phyloP scores from a whole-genome alignment of 2,888 invertebrate species.

The Myathropa florea region DNA sequence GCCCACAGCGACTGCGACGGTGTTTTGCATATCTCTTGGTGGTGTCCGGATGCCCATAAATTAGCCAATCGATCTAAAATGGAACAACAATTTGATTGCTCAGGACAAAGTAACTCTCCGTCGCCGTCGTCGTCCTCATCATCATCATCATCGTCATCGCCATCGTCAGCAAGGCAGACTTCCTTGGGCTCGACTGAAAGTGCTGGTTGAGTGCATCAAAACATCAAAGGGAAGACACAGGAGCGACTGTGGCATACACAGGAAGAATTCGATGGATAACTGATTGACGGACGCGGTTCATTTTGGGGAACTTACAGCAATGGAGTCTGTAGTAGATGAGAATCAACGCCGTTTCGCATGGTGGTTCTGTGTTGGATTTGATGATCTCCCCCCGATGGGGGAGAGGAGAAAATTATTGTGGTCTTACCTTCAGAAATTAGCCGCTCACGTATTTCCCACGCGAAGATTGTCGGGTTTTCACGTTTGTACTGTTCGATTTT shows the following conservation, averaged over 20 bases:
- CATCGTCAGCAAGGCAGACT: background rate
- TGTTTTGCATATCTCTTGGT: slow-evolving; percentile 72
- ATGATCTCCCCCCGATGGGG: background rate
- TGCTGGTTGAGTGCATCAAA: slow-evolving; percentile 38
- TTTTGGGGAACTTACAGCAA: slow-evolving; percentile 7
- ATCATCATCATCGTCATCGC: slow-evolving; percentile 7
- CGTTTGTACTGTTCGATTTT: slow-evolving; percentile 99
- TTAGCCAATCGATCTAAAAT: slow-evolving; percentile 78
- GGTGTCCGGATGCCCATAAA: slow-evolving; percentile 80
- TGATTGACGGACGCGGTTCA: slow-evolving; percentile 50
- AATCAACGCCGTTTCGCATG: slow-evolving; percentile 34
- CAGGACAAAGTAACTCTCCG: slow-evolving; percentile 57
- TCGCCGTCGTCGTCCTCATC: background rate
- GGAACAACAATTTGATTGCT: slow-evolving; percentile 70
- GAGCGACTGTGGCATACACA: slow-evolving; percentile 3
- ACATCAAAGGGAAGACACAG: slow-evolving; percentile 63
- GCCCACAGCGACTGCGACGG: slow-evolving; percentile 10
- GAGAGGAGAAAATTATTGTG: slow-evolving; percentile 51
- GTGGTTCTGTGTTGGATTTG: background rate
- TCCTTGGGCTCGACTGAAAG: slow-evolving; percentile 28
- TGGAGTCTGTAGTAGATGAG: slow-evolving; percentile 35
- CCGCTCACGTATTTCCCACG: slow-evolving; percentile 98
- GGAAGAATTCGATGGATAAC: slow-evolving; percentile 47
- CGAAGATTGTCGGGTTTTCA: slow-evolving; percentile 99
- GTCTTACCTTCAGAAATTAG: slow-evolving; percentile 96